Evolutionary conservation across 2,797 vertebrate species (phyloP).

Genomic region (Gymnodraco acuticeps): DNA sequence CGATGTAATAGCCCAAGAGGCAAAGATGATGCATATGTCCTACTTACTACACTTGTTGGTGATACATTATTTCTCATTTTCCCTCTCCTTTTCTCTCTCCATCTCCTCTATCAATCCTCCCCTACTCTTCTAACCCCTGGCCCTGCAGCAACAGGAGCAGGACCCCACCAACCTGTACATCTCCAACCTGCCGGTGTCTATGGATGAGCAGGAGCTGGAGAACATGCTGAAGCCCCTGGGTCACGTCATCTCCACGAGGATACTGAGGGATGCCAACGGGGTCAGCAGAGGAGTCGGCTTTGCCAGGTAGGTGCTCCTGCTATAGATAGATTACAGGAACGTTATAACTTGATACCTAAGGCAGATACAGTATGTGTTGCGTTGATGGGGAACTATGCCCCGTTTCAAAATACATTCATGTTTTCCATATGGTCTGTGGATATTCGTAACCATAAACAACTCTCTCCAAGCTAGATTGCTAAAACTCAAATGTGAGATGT

Average conservation of each 20-base stretch:
- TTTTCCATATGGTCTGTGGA: too few relatives aligned
- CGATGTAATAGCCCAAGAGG: constrained; percentile 11
- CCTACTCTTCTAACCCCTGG: constrained; percentile 20
- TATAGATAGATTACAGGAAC: neutral
- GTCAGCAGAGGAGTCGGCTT: constrained; percentile 98
- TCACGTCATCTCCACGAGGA: constrained; percentile 98
- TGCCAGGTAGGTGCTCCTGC: constrained; percentile 86
- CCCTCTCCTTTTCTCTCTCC: constrained; percentile 4
- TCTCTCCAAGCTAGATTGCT: too few relatives aligned
- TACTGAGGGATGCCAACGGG: constrained; percentile 96
- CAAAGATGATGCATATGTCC: constrained; percentile 44
- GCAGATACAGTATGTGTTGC: neutral
- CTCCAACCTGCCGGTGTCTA: constrained; percentile 97
- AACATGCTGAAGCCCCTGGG: constrained; percentile 98
- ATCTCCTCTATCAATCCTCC: neutral
- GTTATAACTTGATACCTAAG: neutral
- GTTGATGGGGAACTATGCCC: too few relatives aligned
- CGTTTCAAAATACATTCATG: too few relatives aligned
- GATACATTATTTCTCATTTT: constrained; percentile 37
- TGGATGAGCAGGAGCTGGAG: constrained; percentile 98
- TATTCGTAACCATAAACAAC: too few relatives aligned
- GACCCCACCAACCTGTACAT: constrained; percentile 99
- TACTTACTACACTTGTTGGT: constrained; percentile 3
- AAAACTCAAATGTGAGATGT: too few relatives aligned
- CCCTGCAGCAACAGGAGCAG: constrained; percentile 95